Evolutionary conservation across 2,888 invertebrate genomes (phyloP), one percentile per base, ranked within the genome.

Genomic region (Epinotia bilunana): DNA sequence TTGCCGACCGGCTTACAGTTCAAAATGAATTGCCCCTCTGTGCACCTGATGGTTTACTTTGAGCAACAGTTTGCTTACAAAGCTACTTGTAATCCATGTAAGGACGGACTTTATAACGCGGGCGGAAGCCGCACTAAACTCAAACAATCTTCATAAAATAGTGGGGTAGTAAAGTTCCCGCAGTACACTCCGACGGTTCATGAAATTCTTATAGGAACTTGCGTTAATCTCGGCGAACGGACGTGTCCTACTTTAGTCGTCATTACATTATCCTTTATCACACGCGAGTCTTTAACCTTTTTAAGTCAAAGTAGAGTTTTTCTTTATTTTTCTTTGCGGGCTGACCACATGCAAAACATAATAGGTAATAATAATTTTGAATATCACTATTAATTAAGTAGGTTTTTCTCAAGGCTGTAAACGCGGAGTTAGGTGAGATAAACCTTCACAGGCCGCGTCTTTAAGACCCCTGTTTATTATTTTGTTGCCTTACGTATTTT

Each of bases 51-150:
- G 28, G 71, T 53, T 62, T 63, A 46, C 18, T 53, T 18, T 18
- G 67, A 69, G 73, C 70, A 75, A 72, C 68, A 73, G 63, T 67
- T 71, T 64, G 57, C 74, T 58, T 73, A 74, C 69, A 74, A 76
- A 76, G 72, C 77, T 23, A 55, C 20, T 65, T 62, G 74, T 78
- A 78, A 77, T 77, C 77, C 77, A 65, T 16, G 46, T 75, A 73
- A 72, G 64, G 62, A 71, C 69, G 20, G 28, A 63, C 62, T 78
- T 68, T 69, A 76, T 70, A 23, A 69, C 60, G 61, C 68, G 55
- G 63, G 28, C 33, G 55, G 78, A 77, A 78, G 72, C 76, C 78
- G n/a, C 72, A 73, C 61, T 60, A 72, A 72, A 74, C 61, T 60
- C 73, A 72, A 77, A 70, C 65, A 77, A 74, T 65, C 71, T 72